Evolutionary conservation across 2,888 invertebrate species (phyloP).

Genomic region (Erebia epiphron): DNA sequence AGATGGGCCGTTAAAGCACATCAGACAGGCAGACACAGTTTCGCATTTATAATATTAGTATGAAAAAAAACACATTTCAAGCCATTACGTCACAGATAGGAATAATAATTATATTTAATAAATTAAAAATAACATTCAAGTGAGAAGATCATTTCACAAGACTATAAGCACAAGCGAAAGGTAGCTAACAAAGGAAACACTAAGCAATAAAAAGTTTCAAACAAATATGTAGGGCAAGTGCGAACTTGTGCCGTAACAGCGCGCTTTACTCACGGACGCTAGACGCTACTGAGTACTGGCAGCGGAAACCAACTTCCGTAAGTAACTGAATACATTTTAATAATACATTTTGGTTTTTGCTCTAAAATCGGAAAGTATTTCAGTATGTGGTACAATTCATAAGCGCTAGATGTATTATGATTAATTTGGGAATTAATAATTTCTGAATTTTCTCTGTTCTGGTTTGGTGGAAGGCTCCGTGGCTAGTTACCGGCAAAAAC

Average conservation of each 20-base stretch:
- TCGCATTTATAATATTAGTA: no score
- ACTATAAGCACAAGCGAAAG: neutral
- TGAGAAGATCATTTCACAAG: neutral
- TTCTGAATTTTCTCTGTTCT: no score
- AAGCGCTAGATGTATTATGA: neutral
- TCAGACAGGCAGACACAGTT: no score
- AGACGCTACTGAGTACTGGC: neutral
- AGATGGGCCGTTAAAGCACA: no score
- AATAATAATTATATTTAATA: neutral
- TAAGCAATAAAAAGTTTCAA: constrained; percentile 26
- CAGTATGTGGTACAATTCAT: constrained; percentile 13
- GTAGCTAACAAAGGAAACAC: constrained; percentile 24
- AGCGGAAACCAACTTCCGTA: constrained; percentile 50
- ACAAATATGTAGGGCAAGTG: constrained; percentile 28
- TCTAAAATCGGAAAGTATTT: constrained; percentile 53
- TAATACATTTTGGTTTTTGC: constrained; percentile 60
- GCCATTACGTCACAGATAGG: neutral
- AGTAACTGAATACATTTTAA: constrained; percentile 63
- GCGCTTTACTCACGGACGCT: constrained; percentile 27
- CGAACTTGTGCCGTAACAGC: constrained; percentile 33
- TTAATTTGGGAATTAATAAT: no score
- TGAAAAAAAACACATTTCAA: neutral
- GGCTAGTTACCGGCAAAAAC: no score
- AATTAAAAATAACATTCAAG: neutral
- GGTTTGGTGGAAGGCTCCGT: no score